These are phyloP conservation scores for Ibidorhyncha struthersii DNA, from an alignment of 2,113 vertebrate species.

Conservation along the genomic window DNA sequence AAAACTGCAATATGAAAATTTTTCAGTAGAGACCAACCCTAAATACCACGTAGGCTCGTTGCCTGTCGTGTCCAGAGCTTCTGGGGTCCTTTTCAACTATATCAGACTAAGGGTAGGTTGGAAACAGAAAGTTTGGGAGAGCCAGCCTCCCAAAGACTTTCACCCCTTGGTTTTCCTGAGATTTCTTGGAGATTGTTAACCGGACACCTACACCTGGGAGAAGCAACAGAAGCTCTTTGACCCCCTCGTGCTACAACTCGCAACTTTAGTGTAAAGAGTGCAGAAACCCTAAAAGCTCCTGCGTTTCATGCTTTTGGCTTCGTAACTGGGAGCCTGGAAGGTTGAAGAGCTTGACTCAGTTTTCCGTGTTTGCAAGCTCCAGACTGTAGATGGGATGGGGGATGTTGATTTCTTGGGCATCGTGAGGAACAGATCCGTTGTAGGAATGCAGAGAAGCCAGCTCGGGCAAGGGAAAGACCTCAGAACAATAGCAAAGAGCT, in stretches of 20 bases:
- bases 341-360: neutral
- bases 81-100: neutral
- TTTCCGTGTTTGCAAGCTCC: neutral
- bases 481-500: conserved; percentile 48
- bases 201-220: neutral
- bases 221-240: neutral
- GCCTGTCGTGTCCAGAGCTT: neutral
- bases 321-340: neutral
- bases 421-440: neutral
- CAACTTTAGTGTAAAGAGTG: neutral
- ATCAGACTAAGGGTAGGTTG: neutral
- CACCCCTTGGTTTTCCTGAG: neutral
- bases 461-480: neutral
- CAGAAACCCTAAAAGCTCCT: neutral
- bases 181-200: neutral
- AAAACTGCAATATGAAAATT: neutral
- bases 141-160: neutral
- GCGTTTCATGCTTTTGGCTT: neutral
- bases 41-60: fast-evolving
- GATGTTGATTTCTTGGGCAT: neutral
- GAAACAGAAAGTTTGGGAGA: neutral
- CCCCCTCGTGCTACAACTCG: neutral
- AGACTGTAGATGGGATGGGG: neutral
- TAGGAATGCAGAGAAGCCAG: neutral
- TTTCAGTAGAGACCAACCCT: neutral